phyloP scores from a whole-genome alignment of 2,888 invertebrate genomes.

The Parasteatoda lunata region DNA sequence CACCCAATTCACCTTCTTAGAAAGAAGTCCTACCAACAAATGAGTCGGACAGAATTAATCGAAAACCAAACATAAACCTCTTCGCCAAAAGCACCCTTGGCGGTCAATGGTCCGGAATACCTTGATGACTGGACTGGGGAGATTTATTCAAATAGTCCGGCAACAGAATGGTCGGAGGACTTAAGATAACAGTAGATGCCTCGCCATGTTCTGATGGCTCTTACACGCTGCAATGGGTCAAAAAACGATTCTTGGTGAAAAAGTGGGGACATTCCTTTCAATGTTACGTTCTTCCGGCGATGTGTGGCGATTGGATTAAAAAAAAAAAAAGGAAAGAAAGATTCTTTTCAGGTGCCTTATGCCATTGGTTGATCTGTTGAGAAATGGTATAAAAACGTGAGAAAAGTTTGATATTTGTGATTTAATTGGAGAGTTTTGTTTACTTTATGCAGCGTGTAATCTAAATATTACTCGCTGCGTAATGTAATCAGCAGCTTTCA shows the following conservation, averaged over 20 bases:
- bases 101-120: slow-evolving; percentile 61
- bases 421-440: no score
- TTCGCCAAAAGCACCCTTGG: slow-evolving; percentile 5
- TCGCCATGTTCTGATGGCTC: slow-evolving; percentile 17
- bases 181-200: slow-evolving; percentile 18
- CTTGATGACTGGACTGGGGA: slow-evolving; percentile 53
- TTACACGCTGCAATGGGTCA: slow-evolving; percentile 23
- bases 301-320: not conserved
- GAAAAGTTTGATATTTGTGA: no score
- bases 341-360: slow-evolving; percentile 7
- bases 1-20: not conserved
- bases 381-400: slow-evolving; percentile 16
- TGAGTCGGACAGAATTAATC: slow-evolving; percentile 63
- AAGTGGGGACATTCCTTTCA: slow-evolving; percentile 41
- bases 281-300: not conserved
- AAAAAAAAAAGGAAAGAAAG: not conserved
- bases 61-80: slow-evolving; percentile 51
- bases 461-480: no score
- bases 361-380: slow-evolving; percentile 58
- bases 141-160: slow-evolving; percentile 64
- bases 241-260: slow-evolving; percentile 32
- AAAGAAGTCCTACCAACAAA: slow-evolving; percentile 30
- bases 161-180: slow-evolving; percentile 7
- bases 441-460: no score
- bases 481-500: no score